A percentile compares a stretch with the other conserved stretches of the same genome.
Evolutionary conservation across 2,888 invertebrate genomes (phyloP).

Genomic region (Pyrrhosoma nymphula): DNA sequence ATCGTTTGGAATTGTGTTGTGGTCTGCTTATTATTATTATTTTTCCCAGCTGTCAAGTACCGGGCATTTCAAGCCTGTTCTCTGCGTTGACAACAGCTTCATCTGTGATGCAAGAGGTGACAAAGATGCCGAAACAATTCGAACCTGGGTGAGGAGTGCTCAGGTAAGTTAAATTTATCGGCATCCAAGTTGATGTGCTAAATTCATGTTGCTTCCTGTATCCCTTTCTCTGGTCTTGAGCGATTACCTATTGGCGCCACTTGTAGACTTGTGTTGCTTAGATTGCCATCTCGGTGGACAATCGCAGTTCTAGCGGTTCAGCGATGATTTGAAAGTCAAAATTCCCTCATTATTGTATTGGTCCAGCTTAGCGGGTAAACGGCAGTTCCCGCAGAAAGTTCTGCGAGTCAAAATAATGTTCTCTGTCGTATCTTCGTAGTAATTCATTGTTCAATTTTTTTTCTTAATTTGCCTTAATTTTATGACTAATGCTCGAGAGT

Average conservation of each 20-base stretch:
- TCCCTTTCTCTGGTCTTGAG: neutral
- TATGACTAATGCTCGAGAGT: too few species aligned
- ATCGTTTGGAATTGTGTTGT: neutral
- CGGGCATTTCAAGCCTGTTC: slow-evolving; percentile 88
- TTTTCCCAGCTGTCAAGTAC: slow-evolving; percentile 76
- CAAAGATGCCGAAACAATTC: slow-evolving; percentile 75
- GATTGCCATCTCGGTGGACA: neutral
- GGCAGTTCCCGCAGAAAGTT: too few species aligned
- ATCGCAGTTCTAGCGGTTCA: too few species aligned
- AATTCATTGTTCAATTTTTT: too few species aligned
- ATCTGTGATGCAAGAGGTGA: slow-evolving; percentile 85
- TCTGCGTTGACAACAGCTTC: slow-evolving; percentile 92
- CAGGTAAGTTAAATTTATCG: slow-evolving; percentile 70
- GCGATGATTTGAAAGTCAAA: too few species aligned
- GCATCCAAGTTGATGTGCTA: too few species aligned
- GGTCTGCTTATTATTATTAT: slow-evolving; percentile 47
- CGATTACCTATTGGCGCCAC: neutral
- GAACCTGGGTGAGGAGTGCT: slow-evolving; percentile 74
- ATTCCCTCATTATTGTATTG: too few species aligned
- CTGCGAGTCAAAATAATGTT: too few species aligned
- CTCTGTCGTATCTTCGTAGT: too few species aligned
- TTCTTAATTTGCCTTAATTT: too few species aligned
- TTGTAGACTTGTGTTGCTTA: neutral
- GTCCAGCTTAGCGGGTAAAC: too few species aligned
- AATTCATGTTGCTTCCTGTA: neutral